Evolutionary conservation across 2,888 invertebrate species (phyloP), one percentile per base, ranked within the genome.

Genomic region (Endotricha flammealis): DNA sequence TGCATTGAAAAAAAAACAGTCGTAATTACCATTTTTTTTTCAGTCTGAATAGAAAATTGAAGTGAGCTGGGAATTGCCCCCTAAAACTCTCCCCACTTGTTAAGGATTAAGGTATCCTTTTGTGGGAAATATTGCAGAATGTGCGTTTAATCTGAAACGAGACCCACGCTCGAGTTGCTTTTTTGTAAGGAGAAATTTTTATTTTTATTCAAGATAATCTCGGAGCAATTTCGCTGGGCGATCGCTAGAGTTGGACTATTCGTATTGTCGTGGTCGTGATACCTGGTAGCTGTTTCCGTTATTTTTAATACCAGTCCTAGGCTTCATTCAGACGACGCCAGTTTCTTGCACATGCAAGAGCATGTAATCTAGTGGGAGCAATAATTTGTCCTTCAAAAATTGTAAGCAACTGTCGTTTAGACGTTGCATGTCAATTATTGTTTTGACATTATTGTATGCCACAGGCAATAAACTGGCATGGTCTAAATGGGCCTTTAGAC

Each of bases 81-180:
- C 66, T 46, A 56, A 57, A 58, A 67, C 69, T 65, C 74, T 73
- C 73, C 72, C 79, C 71, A 80, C 82, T 82, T 82, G 80, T 74
- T 66, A 71, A 59, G 78, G 81, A 82, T 85, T 80, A 85, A 83
- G 83, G 82, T 83, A 82, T 76, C 78, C 80, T 82, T 83, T 85
- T 81, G 83, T 82, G 65, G 73, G 63, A 80, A 79, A 83, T 81
- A 83, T 82, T 74, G 82, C 83, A 74, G 79, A 79, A 74, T 78
- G 76, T 78, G 71, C 81, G 79, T 78, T 82, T 81, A 83, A 85
- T 85, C 82, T 78, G 67, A 51, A 61, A 53, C 58, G 63, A 57
- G n/a, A 61, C 59, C 61, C 50, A 75, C 71, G 82, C 72, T 73
- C 57, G 68, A 71, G 51, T 66, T 54, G 64, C 55, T 69, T 73